These are phyloP conservation scores for Dromiciops gliroides DNA, from an alignment of 2,113 vertebrate species.

Conservation along the genomic window DNA sequence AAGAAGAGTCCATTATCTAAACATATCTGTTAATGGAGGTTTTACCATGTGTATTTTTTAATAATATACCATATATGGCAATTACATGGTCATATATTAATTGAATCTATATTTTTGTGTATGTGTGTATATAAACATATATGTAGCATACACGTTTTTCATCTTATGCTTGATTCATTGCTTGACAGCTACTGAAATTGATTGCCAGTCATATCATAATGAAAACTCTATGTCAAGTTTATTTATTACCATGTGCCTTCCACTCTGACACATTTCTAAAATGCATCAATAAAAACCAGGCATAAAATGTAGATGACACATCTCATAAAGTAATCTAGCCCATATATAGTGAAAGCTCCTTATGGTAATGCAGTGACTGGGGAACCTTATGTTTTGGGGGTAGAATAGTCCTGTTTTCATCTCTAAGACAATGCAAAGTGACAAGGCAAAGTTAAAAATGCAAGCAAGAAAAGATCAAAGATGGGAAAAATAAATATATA, in stretches of 20 bases:
- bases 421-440: neutral
- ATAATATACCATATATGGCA: neutral
- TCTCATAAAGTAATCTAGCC: neutral
- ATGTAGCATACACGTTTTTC: neutral
- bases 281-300: slow-evolving; percentile 28
- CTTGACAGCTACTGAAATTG: slow-evolving; percentile 45
- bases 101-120: neutral
- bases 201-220: slow-evolving; percentile 31
- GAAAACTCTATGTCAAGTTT: slow-evolving; percentile 4
- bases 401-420: neutral
- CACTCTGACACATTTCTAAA: slow-evolving; percentile 34
- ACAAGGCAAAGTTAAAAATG: slow-evolving; percentile 41
- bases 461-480: neutral
- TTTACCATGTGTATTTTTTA: neutral
- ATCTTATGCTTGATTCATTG: slow-evolving; percentile 2
- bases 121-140: neutral
- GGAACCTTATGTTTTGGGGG: slow-evolving; percentile 2
- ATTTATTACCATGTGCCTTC: slow-evolving; percentile 27
- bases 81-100: neutral
- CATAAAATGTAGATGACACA: neutral
- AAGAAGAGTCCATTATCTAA: neutral
- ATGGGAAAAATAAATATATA: neutral
- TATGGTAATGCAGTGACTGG: neutral
- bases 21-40: slow-evolving; percentile 5
- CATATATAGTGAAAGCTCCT: neutral